Evolutionary conservation across 1,140 invertebrate species (phyloP), one percentile per base, ranked within the genome.

Genomic region (Megalopta genalis): DNA sequence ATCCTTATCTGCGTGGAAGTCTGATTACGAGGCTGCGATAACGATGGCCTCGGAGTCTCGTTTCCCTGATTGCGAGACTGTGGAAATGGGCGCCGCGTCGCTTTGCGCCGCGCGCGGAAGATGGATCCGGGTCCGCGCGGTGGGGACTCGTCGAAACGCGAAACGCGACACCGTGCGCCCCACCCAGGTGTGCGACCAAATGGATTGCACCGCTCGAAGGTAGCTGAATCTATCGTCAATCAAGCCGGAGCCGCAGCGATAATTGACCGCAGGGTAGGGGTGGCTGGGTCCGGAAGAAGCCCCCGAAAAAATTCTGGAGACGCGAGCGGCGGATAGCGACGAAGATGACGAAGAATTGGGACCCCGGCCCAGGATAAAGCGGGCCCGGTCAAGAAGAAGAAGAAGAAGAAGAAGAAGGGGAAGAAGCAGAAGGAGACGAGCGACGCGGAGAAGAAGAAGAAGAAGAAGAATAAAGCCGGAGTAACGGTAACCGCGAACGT

Each of bases 401-500:
- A 80, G 75, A 77, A 65, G 82, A 82, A 71, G 57, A 64, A 78
- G 70, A 80, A 84, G 18, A 16, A 21, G 59, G n/a, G n/a, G n/a
- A n/a, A n/a, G 82, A 82, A 71, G 57, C 63, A 78, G 70, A 80
- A 84, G 18, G 49, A 21, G 59, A 49, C 16, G 21, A 9, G 21
- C 14, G 12, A 5, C 21, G 2, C 7, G 18, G 52, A 54, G n/a
- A n/a, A 14, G 21, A 0, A 9, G 66, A 77, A 82, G 78, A 77
- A 62, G 82, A 84, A 71, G 62, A 73, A 78, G 70, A 80, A 86
- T 77, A 72, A 73, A 73, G 46, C 54, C 27, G 57, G 49, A 52
- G 69, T 86, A 87, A 87, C 86, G 85, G 86, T 86, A 86, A 83
- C 64, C 59, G 4, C n/a, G 81, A 42, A 86, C 85, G 86, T 87